Base-by-base conservation (phyloP, 2,113 vertebrate genomes). In the Otus sunia region DNA sequence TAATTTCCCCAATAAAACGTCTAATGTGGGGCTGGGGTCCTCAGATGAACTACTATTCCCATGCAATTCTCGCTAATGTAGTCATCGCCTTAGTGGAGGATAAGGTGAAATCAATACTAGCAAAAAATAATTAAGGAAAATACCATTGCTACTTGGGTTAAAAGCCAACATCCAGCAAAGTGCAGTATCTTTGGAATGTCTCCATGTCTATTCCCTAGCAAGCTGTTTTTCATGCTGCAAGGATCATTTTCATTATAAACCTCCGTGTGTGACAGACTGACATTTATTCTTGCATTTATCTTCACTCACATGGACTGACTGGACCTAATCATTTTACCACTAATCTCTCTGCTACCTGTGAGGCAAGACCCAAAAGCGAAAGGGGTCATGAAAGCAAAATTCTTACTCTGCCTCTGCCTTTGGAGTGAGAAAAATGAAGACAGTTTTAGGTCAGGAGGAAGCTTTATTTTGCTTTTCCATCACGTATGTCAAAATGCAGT, bases 321-420 rank as follows among this genome's bases (percentile, higher is more conserved):
- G 66, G 67, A 86, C 78, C 58, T 93, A 92, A 90, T 90, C 5
- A 83, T 95, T 94, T 96, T 59, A 88, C n/a, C 55, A 64, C 76
- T 90, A 77, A 94, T 87, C 84, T 92, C 75, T 56, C 56, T 58
- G 39, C 32, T 86, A 93, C 79, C 53, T 91, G 84, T 6, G 6
- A 95, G n/a, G 49, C 3, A 32, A 93, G 72, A 93, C 66, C 66
- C 77, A 95, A 52, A 94, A 82, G 62, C 36, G 88, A 86, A 96
- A 66, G 1, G 7, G 29, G 58, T 87, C 83, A 85, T 9, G 37
- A 90, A 93, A 83, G 34, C 17, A 88, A 52, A 94, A 71, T 17
- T 41, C 41, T 77, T 43, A 53, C 53, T 59, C 32, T 63, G 59
- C 27, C 36, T 80, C 52, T 72, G 37, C 23, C 30, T 77, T 66